Evolutionary conservation across 2,888 invertebrate genomes (phyloP).

Genomic region (Parelbella ahira): DNA sequence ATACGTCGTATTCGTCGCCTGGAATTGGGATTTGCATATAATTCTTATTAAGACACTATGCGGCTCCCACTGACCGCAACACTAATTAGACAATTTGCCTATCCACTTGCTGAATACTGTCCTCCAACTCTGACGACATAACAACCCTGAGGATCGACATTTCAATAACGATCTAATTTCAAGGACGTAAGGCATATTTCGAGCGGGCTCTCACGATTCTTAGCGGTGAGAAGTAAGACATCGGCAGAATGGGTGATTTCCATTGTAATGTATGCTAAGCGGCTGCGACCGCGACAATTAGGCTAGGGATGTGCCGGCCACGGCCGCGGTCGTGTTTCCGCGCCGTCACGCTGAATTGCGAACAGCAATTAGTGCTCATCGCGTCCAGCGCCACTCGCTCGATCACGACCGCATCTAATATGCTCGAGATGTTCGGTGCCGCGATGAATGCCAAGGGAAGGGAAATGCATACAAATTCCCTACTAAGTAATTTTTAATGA

Average conservation of each 20-base stretch:
- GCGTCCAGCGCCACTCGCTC: constrained; percentile 46
- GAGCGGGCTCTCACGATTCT: constrained; percentile 34
- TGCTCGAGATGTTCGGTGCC: constrained; percentile 39
- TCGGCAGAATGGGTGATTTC: constrained; percentile 56
- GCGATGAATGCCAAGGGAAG: constrained; percentile 44
- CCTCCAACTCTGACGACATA: constrained; percentile 6
- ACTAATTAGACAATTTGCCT: constrained; percentile 74
- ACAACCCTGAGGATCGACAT: constrained; percentile 6
- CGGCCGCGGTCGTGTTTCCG: constrained; percentile 49
- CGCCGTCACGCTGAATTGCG: constrained; percentile 54
- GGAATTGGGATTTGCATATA: constrained; percentile 49
- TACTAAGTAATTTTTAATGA: constrained; percentile 30
- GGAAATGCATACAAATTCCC: constrained; percentile 26
- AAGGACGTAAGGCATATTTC: constrained; percentile 34
- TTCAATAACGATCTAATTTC: constrained; percentile 25
- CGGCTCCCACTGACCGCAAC: constrained; percentile 44
- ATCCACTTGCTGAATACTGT: constrained; percentile 40
- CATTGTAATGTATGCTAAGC: constrained; percentile 75
- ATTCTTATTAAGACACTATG: constrained; percentile 54
- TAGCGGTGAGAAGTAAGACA: constrained; percentile 52
- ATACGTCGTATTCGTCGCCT: constrained; percentile 29
- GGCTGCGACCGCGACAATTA: constrained; percentile 66
- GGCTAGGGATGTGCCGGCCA: constrained; percentile 49
- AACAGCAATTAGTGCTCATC: constrained; percentile 57
- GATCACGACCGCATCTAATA: constrained; percentile 64